These are phyloP conservation scores for Brachyalestes nurse DNA, from an alignment of 2,797 vertebrate genomes.

Conservation along the genomic window DNA sequence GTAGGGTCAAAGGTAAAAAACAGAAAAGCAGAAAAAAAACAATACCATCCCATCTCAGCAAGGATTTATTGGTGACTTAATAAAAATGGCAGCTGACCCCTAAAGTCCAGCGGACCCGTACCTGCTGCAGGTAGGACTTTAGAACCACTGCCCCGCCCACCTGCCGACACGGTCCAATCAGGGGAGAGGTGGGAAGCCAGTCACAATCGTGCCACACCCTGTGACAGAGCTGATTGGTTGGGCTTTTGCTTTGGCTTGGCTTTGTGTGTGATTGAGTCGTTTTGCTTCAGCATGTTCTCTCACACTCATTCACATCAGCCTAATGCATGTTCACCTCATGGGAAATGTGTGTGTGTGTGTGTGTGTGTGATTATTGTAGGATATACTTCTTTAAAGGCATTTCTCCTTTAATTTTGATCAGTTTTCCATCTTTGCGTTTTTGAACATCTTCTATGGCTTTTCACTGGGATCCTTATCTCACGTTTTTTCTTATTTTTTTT, in stretches of 20 bases:
- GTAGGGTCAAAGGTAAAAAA: constrained; percentile 96
- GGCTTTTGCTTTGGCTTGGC: constrained; percentile 25
- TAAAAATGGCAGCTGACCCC: constrained; percentile 71
- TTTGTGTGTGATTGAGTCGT: constrained; percentile 27
- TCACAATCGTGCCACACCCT: constrained; percentile 66
- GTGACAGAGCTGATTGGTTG: constrained; percentile 17
- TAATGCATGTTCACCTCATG: constrained; percentile 6
- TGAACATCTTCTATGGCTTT: no score
- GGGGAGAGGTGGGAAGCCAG: constrained; percentile 69
- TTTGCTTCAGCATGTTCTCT: background rate
- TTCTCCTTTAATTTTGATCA: background rate
- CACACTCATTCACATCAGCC: background rate
- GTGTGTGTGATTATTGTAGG: background rate
- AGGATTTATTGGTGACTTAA: constrained; percentile 87
- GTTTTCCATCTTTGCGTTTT: constrained; percentile 3
- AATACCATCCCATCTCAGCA: constrained; percentile 71
- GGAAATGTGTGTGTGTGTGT: constrained; percentile 38
- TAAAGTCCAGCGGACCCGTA: constrained; percentile 81
- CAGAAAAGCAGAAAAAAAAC: constrained; percentile 94
- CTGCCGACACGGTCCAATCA: constrained; percentile 72
- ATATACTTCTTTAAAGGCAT: constrained; percentile 21
- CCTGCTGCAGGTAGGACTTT: constrained; percentile 91
- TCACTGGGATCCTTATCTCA: no score
- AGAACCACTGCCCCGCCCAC: constrained; percentile 58
- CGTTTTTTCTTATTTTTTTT: no score